Conservation (phyloP, 2,113 vertebrate species). For the Poeciliopsis occidentalis region DNA sequence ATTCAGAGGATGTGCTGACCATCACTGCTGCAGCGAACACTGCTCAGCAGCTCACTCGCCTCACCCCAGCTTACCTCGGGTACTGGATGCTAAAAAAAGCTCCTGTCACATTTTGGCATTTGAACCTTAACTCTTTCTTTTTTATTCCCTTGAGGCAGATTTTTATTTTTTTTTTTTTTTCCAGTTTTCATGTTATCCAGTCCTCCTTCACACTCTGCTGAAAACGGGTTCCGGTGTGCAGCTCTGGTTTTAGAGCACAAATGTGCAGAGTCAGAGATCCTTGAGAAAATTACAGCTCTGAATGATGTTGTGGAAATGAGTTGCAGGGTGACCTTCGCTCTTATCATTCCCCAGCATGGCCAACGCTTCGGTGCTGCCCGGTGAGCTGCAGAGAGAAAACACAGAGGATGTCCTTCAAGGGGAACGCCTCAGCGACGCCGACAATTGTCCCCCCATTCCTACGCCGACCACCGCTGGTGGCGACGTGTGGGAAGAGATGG, state of each 20-base stretch:
- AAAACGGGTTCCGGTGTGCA: not conserved
- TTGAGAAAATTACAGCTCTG: slow-evolving; percentile 48
- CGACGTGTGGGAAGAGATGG: slow-evolving; percentile 96
- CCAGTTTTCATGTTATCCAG: not conserved
- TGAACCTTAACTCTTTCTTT: not conserved
- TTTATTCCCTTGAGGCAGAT: not conserved
- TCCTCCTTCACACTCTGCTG: slow-evolving; percentile 18
- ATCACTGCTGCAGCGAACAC: slow-evolving; percentile 87
- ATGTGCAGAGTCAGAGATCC: slow-evolving; percentile 51
- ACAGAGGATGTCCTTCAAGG: slow-evolving; percentile 98
- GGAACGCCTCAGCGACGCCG: slow-evolving; percentile 96
- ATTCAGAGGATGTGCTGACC: slow-evolving; percentile 88
- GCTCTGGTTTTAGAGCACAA: slow-evolving; percentile 36
- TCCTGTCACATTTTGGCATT: not conserved
- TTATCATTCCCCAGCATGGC: slow-evolving; percentile 87
- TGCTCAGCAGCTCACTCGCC: slow-evolving; percentile 92
- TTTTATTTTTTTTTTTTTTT: not conserved
- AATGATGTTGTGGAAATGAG: slow-evolving; percentile 42
- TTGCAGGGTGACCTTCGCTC: slow-evolving; percentile 54
- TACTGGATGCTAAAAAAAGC: slow-evolving; percentile 55
- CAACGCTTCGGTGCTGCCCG: slow-evolving; percentile 94
- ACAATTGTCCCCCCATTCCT: slow-evolving; percentile 90
- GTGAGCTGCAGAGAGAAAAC: slow-evolving; percentile 94
- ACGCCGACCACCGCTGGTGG: slow-evolving; percentile 84
- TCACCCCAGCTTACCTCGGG: slow-evolving; percentile 95